Evolutionary conservation across 2,888 invertebrate species (phyloP).

Genomic region (Mellilla xanthometata): DNA sequence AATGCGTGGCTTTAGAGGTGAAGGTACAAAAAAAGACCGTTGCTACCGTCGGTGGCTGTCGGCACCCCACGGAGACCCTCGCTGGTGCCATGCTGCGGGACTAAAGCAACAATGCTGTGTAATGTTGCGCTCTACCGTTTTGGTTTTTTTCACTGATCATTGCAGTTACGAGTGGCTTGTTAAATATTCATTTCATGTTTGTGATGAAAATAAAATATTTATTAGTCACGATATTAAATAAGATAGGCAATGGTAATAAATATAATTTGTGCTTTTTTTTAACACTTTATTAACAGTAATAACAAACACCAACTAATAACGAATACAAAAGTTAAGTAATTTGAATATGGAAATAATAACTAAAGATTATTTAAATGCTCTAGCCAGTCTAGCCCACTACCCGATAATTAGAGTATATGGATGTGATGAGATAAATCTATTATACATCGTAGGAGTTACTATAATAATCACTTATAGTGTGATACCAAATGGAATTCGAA

Average conservation of each 20-base stretch:
- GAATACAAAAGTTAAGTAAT: no score
- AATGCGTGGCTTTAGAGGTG: conserved; percentile 19
- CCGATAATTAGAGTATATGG: no score
- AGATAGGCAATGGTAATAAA: no score
- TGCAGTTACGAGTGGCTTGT: conserved; percentile 44
- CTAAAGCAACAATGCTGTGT: conserved; percentile 52
- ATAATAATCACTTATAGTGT: conserved; percentile 11
- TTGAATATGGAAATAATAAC: no score
- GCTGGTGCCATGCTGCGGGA: conserved; percentile 69
- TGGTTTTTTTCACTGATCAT: conserved; percentile 42
- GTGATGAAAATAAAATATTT: neutral
- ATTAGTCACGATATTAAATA: no score
- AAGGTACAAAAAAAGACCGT: conserved; percentile 72
- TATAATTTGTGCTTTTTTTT: no score
- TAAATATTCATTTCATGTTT: conserved; percentile 37
- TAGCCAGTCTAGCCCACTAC: no score
- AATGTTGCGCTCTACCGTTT: conserved; percentile 56
- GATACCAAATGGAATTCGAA: conserved; percentile 24
- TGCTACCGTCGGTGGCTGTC: conserved; percentile 57
- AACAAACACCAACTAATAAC: no score
- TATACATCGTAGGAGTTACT: conserved; percentile 1
- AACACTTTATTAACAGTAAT: no score
- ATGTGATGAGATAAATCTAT: no score
- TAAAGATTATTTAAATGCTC: no score
- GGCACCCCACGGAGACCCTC: conserved; percentile 70